Evolutionary conservation across 2,888 invertebrate species (phyloP), one percentile per base, ranked within the genome.

Genomic region (Philhelius pedissequus): DNA sequence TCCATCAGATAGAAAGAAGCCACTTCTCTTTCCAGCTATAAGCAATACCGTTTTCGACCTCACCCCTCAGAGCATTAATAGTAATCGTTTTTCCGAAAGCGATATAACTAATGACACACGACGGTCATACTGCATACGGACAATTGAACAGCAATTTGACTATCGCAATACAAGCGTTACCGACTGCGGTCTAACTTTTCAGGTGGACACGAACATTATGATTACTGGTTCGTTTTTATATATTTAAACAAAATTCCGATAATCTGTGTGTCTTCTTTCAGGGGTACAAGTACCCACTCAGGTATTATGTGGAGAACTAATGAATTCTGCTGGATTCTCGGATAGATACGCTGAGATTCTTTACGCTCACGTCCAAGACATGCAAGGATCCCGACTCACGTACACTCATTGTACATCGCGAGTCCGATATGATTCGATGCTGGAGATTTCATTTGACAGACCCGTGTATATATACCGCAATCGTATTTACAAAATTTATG

Each of bases 361-460:
- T 60, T 96, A 96, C 90, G 96, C 96, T 15, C 96, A 96, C 92
- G 92, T 97, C 77, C 93, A 96, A 88, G 96, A 96, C 91, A 94
- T 94, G 25, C 96, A 96, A 91, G 96, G 96, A 5, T 95, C 95
- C 58, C 92, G 96, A 4, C 93, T 96, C 87, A 96, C 96, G 0
- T 96, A 96, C 91, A 96, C 95, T 0, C 96, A 96, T 91, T 96
- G 95, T 89, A 95, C 96, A 62, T 95, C 94, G 86, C 93, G 95
- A 86, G 96, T 96, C 84, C 93, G 94, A n/a, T 95, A 94, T 90
- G 93, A 94, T 20, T 94, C 95, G 27, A 92, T 96, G 87, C 93
- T 96, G 73, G 96, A 96, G 91, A 95, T 97, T 87, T 94, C 94
- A 87, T 96, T 96, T 91, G 96, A 96, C 92, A 92, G 96, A 7